Evolutionary conservation across 2,888 invertebrate genomes (phyloP).

Genomic region (Drosophila testacea): DNA sequence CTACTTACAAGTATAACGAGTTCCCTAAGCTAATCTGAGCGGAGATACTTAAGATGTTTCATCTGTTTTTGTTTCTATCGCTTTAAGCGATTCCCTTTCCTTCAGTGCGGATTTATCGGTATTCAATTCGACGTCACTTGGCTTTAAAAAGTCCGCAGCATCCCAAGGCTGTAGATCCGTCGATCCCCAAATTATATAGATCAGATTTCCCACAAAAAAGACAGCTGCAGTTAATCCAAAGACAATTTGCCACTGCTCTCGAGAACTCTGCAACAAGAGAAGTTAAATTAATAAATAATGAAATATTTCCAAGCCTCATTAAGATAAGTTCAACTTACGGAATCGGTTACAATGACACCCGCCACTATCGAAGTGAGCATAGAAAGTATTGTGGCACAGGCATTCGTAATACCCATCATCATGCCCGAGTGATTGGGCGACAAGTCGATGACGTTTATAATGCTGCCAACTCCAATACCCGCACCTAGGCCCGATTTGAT

Average conservation of each 20-base stretch:
- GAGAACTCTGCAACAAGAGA: slow-evolving; percentile 81
- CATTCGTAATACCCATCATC: slow-evolving; percentile 89
- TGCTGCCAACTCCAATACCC: slow-evolving; percentile 83
- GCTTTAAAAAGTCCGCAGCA: slow-evolving; percentile 67
- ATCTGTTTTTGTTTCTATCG: background rate
- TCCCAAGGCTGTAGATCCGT: slow-evolving; percentile 90
- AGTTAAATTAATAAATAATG: background rate
- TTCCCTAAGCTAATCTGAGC: background rate
- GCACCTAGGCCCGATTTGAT: slow-evolving; percentile 86
- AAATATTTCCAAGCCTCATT: background rate
- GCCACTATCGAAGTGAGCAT: slow-evolving; percentile 88
- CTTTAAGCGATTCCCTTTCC: background rate
- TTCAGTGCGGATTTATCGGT: background rate
- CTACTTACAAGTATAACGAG: slow-evolving; percentile 14
- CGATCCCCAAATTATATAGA: slow-evolving; percentile 89
- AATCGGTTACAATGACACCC: slow-evolving; percentile 85
- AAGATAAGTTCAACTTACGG: slow-evolving; percentile 67
- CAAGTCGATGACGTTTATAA: slow-evolving; percentile 87
- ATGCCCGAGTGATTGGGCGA: slow-evolving; percentile 89
- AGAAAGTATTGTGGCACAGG: slow-evolving; percentile 87
- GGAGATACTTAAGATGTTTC: background rate
- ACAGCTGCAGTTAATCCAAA: slow-evolving; percentile 89
- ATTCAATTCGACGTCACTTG: slow-evolving; percentile 22
- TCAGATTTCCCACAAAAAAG: slow-evolving; percentile 89
- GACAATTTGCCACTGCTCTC: slow-evolving; percentile 89